These are phyloP conservation scores for Acropternis orthonyx DNA, from an alignment of 2,797 vertebrate genomes.

Conservation along the genomic window DNA sequence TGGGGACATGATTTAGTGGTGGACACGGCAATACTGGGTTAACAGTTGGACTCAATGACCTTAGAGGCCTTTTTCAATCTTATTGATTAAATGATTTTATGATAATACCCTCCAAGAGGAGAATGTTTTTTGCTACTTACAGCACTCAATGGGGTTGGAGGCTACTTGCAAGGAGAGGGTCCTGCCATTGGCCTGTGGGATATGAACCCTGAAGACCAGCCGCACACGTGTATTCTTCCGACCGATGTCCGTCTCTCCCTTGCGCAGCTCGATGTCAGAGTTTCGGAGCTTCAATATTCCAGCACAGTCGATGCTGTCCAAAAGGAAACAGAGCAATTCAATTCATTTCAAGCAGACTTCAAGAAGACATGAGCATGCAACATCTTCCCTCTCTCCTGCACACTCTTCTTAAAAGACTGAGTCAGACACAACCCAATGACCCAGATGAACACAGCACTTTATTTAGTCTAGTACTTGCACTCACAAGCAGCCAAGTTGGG, in stretches of 20 bases:
- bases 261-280: constrained; percentile 95
- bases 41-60: background rate
- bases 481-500: background rate
- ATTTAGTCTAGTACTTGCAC: background rate
- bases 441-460: background rate
- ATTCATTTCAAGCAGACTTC: background rate
- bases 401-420: background rate
- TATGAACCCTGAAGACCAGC: constrained; percentile 93
- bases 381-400: background rate
- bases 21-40: background rate
- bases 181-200: constrained; percentile 91
- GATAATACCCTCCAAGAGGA: background rate
- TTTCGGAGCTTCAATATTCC: constrained; percentile 96
- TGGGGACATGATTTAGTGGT: background rate
- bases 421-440: background rate
- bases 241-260: constrained; percentile 96
- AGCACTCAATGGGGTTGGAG: constrained; percentile 96
- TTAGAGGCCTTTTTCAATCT: background rate
- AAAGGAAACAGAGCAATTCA: background rate
- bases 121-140: constrained; percentile 79
- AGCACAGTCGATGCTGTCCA: constrained; percentile 90
- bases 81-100: background rate
- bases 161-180: constrained; percentile 89
- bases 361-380: rapidly evolving
- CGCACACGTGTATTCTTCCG: constrained; percentile 94